These are phyloP conservation scores for Chaetodon trifascialis DNA, from an alignment of 2,113 vertebrate species.

Conservation along the genomic window DNA sequence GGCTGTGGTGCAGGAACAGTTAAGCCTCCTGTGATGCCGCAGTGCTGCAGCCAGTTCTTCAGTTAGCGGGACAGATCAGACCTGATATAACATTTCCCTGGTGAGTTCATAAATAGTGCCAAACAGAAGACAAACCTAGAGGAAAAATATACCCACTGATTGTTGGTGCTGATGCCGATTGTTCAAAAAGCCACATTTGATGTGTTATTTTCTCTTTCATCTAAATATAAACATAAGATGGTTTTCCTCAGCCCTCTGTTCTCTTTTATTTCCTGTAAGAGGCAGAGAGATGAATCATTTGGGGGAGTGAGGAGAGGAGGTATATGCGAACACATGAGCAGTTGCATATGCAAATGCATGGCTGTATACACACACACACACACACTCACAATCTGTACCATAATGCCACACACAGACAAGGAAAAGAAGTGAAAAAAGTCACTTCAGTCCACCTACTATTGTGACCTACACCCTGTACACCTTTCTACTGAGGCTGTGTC, in stretches of 20 bases:
- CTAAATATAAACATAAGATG: constrained; percentile 74
- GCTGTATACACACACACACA: constrained; percentile 18
- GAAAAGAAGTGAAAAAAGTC: neutral
- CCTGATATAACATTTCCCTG: constrained; percentile 63
- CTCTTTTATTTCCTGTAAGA: constrained; percentile 49
- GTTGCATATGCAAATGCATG: constrained; percentile 11
- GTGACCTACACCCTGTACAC: no score
- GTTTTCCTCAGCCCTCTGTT: constrained; percentile 54
- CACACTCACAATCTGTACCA: constrained; percentile 10
- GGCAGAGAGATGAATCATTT: constrained; percentile 60
- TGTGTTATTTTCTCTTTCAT: constrained; percentile 67
- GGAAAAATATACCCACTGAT: constrained; percentile 56
- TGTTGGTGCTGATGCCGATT: constrained; percentile 38
- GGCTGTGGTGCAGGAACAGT: constrained; percentile 45
- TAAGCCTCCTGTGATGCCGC: constrained; percentile 58
- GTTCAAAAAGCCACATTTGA: constrained; percentile 45
- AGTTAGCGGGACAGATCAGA: constrained; percentile 66
- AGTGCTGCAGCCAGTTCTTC: constrained; percentile 51
- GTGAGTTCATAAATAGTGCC: constrained; percentile 73
- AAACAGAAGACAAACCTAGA: constrained; percentile 55
- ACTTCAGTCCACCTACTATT: neutral
- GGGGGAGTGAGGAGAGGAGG: constrained; percentile 7
- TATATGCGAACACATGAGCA: constrained; percentile 8
- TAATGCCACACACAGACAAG: neutral
- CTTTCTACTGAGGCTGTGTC: no score